phyloP scores from a whole-genome alignment of 1,140 invertebrate genomes.

The Nasonia vitripennis region DNA sequence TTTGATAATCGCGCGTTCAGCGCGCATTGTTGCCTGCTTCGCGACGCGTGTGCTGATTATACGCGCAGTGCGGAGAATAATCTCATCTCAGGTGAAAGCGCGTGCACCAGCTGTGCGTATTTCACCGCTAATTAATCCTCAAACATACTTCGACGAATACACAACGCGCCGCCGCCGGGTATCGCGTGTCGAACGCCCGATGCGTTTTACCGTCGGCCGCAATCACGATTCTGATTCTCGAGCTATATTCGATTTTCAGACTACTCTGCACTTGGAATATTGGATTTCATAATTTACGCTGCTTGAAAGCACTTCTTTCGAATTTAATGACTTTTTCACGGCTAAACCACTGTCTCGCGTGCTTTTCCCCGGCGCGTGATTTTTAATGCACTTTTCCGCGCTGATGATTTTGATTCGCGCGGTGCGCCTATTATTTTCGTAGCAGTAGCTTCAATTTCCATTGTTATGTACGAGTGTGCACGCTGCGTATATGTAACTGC shows the following conservation, averaged over 20 bases:
- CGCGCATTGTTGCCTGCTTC: too few relatives aligned
- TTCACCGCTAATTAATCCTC: neutral
- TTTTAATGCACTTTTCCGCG: too few relatives aligned
- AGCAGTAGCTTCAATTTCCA: too few relatives aligned
- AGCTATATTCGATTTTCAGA: conserved; percentile 19
- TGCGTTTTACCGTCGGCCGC: conserved; percentile 10
- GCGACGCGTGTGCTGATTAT: too few relatives aligned
- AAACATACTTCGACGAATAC: neutral
- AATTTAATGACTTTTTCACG: neutral
- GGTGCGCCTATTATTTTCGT: too few relatives aligned
- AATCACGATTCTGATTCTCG: conserved; percentile 21
- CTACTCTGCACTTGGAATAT: neutral
- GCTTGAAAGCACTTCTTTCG: neutral
- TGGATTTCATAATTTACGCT: neutral
- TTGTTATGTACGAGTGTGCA: too few relatives aligned
- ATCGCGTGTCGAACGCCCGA: neutral
- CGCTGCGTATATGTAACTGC: too few relatives aligned
- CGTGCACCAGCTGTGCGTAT: neutral
- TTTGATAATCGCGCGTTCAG: too few relatives aligned
- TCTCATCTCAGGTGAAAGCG: too few relatives aligned
- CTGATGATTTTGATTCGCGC: too few relatives aligned
- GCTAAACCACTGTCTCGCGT: neutral
- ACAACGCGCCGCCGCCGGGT: too few relatives aligned
- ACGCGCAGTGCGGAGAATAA: too few relatives aligned
- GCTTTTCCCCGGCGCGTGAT: neutral